Percentiles rank a stretch among this genome's conserved stretches.
These are phyloP conservation scores for Philaethria dido DNA, from an alignment of 2,888 invertebrate genomes.

Conservation along the genomic window DNA sequence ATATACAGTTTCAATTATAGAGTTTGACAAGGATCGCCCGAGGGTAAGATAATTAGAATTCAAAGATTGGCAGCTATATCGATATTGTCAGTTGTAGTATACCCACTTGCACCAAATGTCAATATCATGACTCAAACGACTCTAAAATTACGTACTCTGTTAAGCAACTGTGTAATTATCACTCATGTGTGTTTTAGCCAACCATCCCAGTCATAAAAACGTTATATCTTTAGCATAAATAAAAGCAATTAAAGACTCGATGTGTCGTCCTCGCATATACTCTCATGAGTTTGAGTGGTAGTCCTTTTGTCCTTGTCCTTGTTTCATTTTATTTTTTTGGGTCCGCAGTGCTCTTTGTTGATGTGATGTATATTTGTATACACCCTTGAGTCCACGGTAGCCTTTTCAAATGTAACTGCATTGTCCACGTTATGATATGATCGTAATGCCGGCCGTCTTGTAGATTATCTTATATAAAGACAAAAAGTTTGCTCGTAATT, in stretches of 20 bases:
- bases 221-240: constrained; percentile 36
- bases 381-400: constrained; percentile 65
- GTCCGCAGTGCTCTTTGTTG: constrained; percentile 65
- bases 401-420: constrained; percentile 62
- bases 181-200: constrained; percentile 32
- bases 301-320: constrained; percentile 59
- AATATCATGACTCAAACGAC: constrained; percentile 27
- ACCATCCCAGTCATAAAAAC: constrained; percentile 32
- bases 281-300: constrained; percentile 49
- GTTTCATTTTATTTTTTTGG: constrained; percentile 61
- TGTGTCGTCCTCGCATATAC: constrained; percentile 43
- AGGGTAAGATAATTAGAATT: constrained; percentile 12
- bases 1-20: not conserved
- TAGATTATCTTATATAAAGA: constrained; percentile 33
- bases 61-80: not conserved
- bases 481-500: constrained; percentile 40
- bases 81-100: constrained; percentile 7
- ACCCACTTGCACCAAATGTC: constrained; percentile 22
- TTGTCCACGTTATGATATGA: constrained; percentile 55
- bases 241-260: constrained; percentile 44
- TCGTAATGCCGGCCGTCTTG: constrained; percentile 40
- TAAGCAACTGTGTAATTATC: constrained; percentile 43
- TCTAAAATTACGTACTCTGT: constrained; percentile 35
- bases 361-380: constrained; percentile 71
- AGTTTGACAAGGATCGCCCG: constrained; percentile 7